Base-by-base conservation (phyloP, 1,140 invertebrate genomes). In the Platyscapa corneri region DNA sequence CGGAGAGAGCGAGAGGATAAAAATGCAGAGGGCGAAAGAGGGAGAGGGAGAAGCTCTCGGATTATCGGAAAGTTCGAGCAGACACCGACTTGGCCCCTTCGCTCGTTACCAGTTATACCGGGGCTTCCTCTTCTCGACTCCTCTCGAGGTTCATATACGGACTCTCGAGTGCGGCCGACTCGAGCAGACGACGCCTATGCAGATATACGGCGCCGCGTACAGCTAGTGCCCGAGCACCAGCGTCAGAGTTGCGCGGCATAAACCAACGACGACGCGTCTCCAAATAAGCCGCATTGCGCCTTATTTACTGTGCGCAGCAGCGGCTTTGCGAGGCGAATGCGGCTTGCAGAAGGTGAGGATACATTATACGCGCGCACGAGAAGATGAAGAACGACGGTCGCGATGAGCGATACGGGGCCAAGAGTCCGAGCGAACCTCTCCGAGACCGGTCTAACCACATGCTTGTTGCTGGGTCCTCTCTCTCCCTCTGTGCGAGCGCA, bases 371-470 rank as follows among this genome's bases (percentile, higher is more conserved):
- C 64, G 64, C 14, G 64, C 53, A 32, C 34, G 64, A 70, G 56
- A 56, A 53, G 75, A 27, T 65, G 27, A 84, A 46, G 65, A 46
- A 70, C 72, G 56, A 23, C 10, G 72, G 6, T 75, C 83, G 88
- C 89, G 87, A 88, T 82, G 87, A 88, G 49, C 30, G 75, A 32
- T 20, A 49, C 42, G 46, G 10, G 46, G n/a, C 27, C n/a, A 46
- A 77, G 75, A 53, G 27, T 8, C 75, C 42, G 42, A 53, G 75
- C 23, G 34, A 42, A 42, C 37, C 72, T 75, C 72, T 46, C 20
- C 72, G 72, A 18, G 89, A 91, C 90, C 90, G 90, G 90, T 91
- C 87, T 89, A 87, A 91, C 90, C 90, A 87, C 90, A 91, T 91
- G 90, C 88, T 90, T 90, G 88, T 86, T 85, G 81, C 86, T 74